phyloP scores from a whole-genome alignment of 1,140 invertebrate species.

The Ruditapes philippinarum region DNA sequence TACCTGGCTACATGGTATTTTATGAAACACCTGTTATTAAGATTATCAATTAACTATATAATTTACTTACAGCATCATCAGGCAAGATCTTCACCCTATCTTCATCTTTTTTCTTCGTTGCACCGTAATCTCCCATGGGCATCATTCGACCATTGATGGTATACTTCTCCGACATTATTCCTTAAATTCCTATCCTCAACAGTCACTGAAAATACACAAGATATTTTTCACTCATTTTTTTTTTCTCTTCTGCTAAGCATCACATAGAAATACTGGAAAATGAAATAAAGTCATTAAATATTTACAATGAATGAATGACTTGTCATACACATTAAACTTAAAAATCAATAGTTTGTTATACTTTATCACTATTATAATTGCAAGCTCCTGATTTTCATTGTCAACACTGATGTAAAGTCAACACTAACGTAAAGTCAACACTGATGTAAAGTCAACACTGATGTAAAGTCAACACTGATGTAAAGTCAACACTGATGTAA shows the following conservation, averaged over 20 bases:
- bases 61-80: constrained; percentile 56
- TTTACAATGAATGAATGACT: not conserved
- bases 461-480: no score
- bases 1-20: no score
- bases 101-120: constrained; percentile 56
- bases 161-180: constrained; percentile 56
- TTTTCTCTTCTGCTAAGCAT: not conserved
- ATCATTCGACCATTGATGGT: constrained; percentile 61
- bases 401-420: no score
- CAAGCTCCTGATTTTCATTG: no score
- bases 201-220: not conserved
- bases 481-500: no score
- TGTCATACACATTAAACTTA: not conserved
- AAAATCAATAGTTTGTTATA: not conserved
- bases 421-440: no score
- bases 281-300: not conserved
- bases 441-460: no score
- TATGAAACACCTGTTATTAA: no score
- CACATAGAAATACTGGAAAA: not conserved
- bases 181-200: not conserved
- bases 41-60: not conserved
- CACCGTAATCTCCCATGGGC: constrained; percentile 70
- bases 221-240: not conserved
- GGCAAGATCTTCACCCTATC: constrained; percentile 68
- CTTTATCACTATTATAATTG: no score